A percentile compares a stretch with the other conserved stretches of the same genome.
phyloP scores from a whole-genome alignment of 1,140 invertebrate species.

The Lethocerus indicus region DNA sequence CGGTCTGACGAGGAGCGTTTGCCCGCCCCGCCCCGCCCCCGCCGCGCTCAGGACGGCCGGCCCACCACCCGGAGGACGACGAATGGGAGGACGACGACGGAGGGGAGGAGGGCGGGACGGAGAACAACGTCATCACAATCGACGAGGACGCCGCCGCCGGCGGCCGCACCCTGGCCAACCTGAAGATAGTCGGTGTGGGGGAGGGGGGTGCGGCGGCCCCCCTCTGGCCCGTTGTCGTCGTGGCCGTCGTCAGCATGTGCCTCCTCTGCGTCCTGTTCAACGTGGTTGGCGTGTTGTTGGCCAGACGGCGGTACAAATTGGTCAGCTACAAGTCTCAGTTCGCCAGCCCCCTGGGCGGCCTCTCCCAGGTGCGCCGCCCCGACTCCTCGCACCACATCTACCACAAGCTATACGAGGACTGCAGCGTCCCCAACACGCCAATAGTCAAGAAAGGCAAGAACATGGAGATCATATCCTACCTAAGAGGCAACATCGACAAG shows the following conservation, averaged over 20 bases:
- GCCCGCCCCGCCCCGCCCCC: background rate
- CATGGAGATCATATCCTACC: background rate
- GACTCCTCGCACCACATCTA: conserved; percentile 15
- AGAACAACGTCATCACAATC: background rate
- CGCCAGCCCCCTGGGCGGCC: conserved; percentile 4
- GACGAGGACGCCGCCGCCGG: background rate
- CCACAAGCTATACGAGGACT: conserved; percentile 20
- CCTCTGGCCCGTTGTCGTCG: conserved; percentile 7
- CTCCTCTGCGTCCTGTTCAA: conserved; percentile 6
- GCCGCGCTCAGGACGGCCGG: too few relatives aligned
- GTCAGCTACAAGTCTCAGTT: conserved; percentile 2
- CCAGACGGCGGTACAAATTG: conserved; percentile 6
- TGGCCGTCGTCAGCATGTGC: conserved; percentile 2
- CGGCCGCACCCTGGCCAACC: background rate
- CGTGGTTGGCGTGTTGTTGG: conserved; percentile 1
- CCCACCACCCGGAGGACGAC: too few relatives aligned
- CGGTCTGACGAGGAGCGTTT: conserved; percentile 9
- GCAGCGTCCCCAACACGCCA: conserved; percentile 17
- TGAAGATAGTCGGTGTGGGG: background rate
- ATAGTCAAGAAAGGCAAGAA: background rate
- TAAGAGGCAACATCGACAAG: background rate
- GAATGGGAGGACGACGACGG: too few relatives aligned
- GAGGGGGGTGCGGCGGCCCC: background rate
- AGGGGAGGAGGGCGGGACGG: too few relatives aligned
- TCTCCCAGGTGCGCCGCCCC: conserved; percentile 10